These are phyloP conservation scores for Poeciliopsis turneri DNA, from an alignment of 2,797 vertebrate genomes.

Conservation along the genomic window DNA sequence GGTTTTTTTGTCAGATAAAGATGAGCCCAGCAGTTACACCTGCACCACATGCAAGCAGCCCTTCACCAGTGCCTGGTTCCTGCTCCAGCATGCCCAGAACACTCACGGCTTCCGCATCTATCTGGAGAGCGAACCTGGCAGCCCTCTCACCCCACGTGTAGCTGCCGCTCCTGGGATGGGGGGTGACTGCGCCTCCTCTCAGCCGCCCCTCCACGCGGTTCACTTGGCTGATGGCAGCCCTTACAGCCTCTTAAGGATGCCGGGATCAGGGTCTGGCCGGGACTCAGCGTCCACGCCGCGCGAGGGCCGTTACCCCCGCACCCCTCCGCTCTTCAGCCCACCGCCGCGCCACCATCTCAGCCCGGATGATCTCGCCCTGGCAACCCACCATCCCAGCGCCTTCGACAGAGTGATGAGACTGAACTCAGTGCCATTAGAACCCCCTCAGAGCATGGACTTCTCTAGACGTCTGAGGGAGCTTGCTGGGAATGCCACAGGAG, in stretches of 20 bases:
- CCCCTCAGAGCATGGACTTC: constrained; percentile 97
- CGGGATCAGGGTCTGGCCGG: constrained; percentile 91
- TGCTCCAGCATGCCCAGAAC: constrained; percentile 98
- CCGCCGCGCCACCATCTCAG: constrained; percentile 97
- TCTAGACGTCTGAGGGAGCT: constrained; percentile 95
- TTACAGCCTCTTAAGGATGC: constrained; percentile 96
- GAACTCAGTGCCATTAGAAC: constrained; percentile 94
- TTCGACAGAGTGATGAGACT: constrained; percentile 98
- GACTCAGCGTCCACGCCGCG: constrained; percentile 86
- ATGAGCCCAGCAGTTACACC: constrained; percentile 98
- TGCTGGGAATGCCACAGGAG: constrained; percentile 90
- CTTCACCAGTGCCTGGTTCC: constrained; percentile 98
- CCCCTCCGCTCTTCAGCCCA: constrained; percentile 96
- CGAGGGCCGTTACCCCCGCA: constrained; percentile 94
- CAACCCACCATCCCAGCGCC: constrained; percentile 97
- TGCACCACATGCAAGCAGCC: constrained; percentile 99
- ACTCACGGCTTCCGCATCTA: constrained; percentile 98
- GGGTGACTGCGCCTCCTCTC: constrained; percentile 93
- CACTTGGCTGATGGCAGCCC: constrained; percentile 97
- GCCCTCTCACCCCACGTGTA: constrained; percentile 95
- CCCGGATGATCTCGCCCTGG: constrained; percentile 96
- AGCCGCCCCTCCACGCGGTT: constrained; percentile 94
- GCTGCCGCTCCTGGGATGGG: constrained; percentile 96
- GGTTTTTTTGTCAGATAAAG: constrained; percentile 86
- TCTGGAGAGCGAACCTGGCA: constrained; percentile 97